Percentiles rank a stretch among this genome's conserved stretches.
Conservation (phyloP, 2,113 vertebrate species). For the Laticauda colubrina region DNA sequence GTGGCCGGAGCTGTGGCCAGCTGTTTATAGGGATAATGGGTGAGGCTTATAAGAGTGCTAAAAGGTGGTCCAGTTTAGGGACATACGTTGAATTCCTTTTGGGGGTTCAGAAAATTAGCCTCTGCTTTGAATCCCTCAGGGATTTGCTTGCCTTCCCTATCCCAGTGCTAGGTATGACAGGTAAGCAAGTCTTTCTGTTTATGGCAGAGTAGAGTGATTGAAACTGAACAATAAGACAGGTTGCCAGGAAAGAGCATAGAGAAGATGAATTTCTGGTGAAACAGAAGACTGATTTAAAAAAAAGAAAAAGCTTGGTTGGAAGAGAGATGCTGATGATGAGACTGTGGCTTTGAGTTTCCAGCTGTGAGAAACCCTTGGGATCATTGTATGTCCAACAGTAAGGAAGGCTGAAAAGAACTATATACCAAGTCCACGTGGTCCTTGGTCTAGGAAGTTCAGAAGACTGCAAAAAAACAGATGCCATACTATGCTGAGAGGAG, state of each 20-base stretch:
- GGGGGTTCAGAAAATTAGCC: neutral
- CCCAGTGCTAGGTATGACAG: neutral
- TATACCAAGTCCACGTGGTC: neutral
- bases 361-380: neutral
- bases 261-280: neutral
- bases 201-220: neutral
- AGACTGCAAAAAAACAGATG: neutral
- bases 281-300: neutral
- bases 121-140: neutral
- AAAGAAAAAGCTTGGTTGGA: neutral
- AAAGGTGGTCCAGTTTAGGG: neutral
- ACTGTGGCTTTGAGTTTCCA: neutral
- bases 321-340: neutral
- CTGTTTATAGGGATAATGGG: neutral
- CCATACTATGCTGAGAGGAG: neutral
- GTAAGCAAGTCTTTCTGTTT: neutral
- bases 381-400: neutral
- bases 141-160: neutral
- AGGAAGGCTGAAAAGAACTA: neutral
- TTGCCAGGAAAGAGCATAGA: neutral
- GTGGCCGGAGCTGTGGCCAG: constrained; percentile 25
- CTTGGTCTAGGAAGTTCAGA: neutral
- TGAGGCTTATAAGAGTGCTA: neutral
- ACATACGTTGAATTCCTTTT: neutral
- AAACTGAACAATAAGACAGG: neutral